Percentiles rank a stretch among this genome's conserved stretches.
These are phyloP conservation scores for Netta rufina DNA, from an alignment of 2,797 vertebrate species.

Conservation along the genomic window DNA sequence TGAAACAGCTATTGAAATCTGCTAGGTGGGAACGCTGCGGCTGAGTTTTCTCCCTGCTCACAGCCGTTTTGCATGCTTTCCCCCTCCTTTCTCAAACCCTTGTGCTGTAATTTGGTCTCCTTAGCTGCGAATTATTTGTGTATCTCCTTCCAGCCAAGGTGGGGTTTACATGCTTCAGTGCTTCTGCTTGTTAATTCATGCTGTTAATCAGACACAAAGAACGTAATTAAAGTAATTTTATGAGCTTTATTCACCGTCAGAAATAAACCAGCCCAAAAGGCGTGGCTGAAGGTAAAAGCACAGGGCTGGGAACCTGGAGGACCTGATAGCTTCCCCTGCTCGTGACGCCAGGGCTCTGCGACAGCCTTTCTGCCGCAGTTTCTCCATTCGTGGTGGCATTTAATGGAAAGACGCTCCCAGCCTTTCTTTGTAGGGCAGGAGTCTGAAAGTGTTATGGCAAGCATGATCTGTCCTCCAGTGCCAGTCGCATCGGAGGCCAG, in stretches of 20 bases:
- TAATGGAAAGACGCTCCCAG: rapidly evolving
- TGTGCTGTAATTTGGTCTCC: constrained; percentile 27
- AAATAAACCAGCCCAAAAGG: constrained; percentile 48
- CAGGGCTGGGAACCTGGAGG: constrained; percentile 35
- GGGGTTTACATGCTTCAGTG: constrained; percentile 64
- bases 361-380: rapidly evolving
- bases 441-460: background rate
- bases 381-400: rapidly evolving
- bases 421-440: rapidly evolving
- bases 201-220: constrained; percentile 74
- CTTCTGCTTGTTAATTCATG: constrained; percentile 72
- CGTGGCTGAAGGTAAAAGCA: constrained; percentile 27
- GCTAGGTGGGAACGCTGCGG: background rate
- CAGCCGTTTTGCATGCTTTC: background rate
- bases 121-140: constrained; percentile 35
- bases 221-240: constrained; percentile 70
- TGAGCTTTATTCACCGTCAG: constrained; percentile 62
- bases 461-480: rapidly evolving
- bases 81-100: background rate
- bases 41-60: background rate
- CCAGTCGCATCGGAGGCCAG: rapidly evolving
- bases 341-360: background rate
- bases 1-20: background rate
- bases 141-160: constrained; percentile 72
- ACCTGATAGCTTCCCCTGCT: background rate